Base-by-base conservation (phyloP, 2,113 vertebrate species). In the Pangasianodon hypophthalmus region DNA sequence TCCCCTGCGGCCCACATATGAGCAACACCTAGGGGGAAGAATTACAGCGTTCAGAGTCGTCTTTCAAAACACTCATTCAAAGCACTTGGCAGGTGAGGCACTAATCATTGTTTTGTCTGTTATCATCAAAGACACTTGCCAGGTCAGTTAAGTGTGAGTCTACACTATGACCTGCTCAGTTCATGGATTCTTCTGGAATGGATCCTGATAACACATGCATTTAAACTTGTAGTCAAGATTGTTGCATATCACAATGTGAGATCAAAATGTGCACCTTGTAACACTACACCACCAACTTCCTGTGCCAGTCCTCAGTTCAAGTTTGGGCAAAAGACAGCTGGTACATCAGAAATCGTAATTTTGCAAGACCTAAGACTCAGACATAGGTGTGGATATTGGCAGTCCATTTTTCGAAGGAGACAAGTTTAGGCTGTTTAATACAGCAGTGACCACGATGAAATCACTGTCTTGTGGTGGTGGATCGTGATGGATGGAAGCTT, bases 1-100 rank as follows among this genome's bases (percentile, higher is more conserved):
- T 90, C 98, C 98, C 83, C 98, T 96, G 86, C 98, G 97, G 90
- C 98, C 98, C 90, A 99, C 98, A 48, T 99, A 99, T 88, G 98
- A 99, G 92, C 98, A 99, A 95, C 98, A 99, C 92, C 98, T 99
- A 54, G 94, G 58, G 11, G 41, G 24, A 62, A 46, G 37, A 62
- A 41, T 29, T 16, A 29, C 56, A 41, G 32, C 0, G n/a, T 83
- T 83, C 32, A 84, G 54, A 37, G 80, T 41, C 32, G 1, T 58
- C 54, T 41, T 60, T 41, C 9, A 84, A 58, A 41, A 41, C 54
- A 58, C 24, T 37, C 54, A 83, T 58, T 83, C 8, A 56, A 21
- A 58, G 81, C 24, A 56, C n/a, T 3, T 54, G 50, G 79, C 50
- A 54, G 16, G 50, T 58, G 52, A 54, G n/a, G 18, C 18, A 37